Evolutionary conservation across 2,888 invertebrate species (phyloP), one percentile per base, ranked within the genome.

Genomic region (Ennomos quercinarius): DNA sequence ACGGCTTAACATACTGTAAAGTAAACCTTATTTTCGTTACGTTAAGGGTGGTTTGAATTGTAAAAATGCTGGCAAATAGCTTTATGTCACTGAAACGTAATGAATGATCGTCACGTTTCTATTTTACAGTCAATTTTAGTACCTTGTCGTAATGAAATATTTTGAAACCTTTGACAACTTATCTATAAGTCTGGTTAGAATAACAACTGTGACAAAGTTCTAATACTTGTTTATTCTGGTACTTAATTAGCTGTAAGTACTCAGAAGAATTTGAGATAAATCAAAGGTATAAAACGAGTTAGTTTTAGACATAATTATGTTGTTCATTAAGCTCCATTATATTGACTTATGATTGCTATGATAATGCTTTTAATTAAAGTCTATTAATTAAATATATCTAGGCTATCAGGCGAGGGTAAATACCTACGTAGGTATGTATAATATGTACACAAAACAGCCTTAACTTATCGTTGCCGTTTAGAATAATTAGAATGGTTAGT

Each of bases 41-140:
- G 8, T 47, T 62, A 68, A 38, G 52, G 51, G 13, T 38, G 11
- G 0, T 11, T n/a, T 9, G 43, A 10, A 40, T 41, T 39, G 8
- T 13, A 48, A 39, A 34, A 37, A 10, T 41, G 9, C 13, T 57
- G 52, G 50, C 46, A 52, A 34, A 48, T 50, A 57, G 61, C 55
- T 62, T 27, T 48, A 59, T 66, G 64, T 64, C 64, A 63, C 61
- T 49, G 56, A 62, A 66, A 62, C 56, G 52, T 63, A 65, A 67
- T 62, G 54, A 67, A 67, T 66, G 63, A 64, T 51, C 35, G 50
- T 50, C 55, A 55, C 55, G 61, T 64, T 66, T 68, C 52, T 61
- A 44, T 51, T 63, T 70, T 64, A 62, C 59, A 54, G 67, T 52
- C 58, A 58, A 5, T 10, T 36, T 41, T 42, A 41, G 63, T 58